Evolutionary conservation across 2,797 vertebrate genomes (phyloP).

Genomic region (Nannoperca australis): DNA sequence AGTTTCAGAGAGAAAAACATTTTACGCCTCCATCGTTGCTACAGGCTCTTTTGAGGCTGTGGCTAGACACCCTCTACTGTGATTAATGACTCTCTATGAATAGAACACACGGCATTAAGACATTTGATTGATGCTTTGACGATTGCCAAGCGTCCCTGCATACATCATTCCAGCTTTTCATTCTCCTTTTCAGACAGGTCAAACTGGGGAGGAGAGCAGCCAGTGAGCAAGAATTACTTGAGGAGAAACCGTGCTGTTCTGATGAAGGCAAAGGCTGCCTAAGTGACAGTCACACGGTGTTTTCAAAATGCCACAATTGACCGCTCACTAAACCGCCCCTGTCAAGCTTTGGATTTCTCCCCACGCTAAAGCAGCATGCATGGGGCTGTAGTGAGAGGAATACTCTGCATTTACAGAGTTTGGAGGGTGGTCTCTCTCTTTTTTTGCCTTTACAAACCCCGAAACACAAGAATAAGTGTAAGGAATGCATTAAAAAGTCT

Average conservation of each 20-base stretch:
- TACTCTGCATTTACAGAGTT: neutral
- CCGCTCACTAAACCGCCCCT: neutral
- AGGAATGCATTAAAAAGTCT: too few relatives aligned
- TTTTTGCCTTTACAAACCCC: neutral
- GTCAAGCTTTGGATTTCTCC: neutral
- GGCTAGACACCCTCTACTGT: slow-evolving; percentile 59
- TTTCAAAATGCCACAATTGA: slow-evolving; percentile 17
- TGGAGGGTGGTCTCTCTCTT: neutral
- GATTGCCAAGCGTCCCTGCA: slow-evolving; percentile 63
- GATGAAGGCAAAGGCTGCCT: slow-evolving; percentile 31
- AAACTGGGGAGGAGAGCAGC: slow-evolving; percentile 39
- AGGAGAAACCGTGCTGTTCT: slow-evolving; percentile 18
- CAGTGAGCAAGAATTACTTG: slow-evolving; percentile 49
- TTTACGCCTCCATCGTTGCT: slow-evolving; percentile 49
- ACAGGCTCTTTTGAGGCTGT: slow-evolving; percentile 60
- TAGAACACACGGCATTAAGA: slow-evolving; percentile 70
- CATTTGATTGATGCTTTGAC: slow-evolving; percentile 77
- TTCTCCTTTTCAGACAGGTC: slow-evolving; percentile 54
- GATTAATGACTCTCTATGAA: slow-evolving; percentile 80
- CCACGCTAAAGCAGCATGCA: neutral
- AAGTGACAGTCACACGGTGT: slow-evolving; percentile 16
- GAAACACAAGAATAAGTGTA: neutral
- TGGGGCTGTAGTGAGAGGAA: neutral
- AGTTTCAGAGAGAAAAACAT: slow-evolving; percentile 47
- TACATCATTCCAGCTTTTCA: slow-evolving; percentile 68